A percentile compares a stretch with the other conserved stretches of the same genome.
These are phyloP conservation scores for Leucoraja erinaceus DNA, from an alignment of 2,113 vertebrate species.

Conservation along the genomic window DNA sequence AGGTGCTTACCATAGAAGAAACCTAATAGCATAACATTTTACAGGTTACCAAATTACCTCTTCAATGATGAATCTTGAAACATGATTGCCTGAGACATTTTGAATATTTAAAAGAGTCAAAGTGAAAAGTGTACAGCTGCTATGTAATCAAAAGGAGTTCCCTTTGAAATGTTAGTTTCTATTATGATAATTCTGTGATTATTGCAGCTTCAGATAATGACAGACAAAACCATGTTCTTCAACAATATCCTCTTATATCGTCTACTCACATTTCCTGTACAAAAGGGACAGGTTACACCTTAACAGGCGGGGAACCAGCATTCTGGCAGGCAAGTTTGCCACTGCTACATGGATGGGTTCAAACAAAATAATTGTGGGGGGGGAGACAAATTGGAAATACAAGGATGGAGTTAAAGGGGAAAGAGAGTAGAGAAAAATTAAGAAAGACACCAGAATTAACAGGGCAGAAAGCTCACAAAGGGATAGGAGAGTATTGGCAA, in stretches of 20 bases:
- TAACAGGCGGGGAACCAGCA: no score
- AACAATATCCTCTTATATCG: not conserved
- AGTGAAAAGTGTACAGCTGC: not conserved
- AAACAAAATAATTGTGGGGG: no score
- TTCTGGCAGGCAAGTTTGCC: no score
- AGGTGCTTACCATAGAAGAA: not conserved
- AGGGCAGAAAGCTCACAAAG: no score
- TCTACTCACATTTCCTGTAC: not conserved
- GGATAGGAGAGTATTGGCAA: no score
- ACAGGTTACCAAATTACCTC: not conserved
- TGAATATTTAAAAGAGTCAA: not conserved
- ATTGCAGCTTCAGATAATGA: not conserved
- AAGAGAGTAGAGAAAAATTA: no score
- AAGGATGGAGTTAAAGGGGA: no score
- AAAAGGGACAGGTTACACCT: no score
- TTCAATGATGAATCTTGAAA: not conserved
- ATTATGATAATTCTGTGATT: not conserved
- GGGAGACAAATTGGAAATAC: no score
- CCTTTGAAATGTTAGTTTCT: not conserved
- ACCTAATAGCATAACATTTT: not conserved
- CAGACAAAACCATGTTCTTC: not conserved
- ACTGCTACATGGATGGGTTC: no score
- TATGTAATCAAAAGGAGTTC: conserved; percentile 1
- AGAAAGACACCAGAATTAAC: no score
- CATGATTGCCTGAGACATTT: not conserved